Base-by-base conservation (phyloP, 2,888 invertebrate genomes). In the Parelbella ahira region DNA sequence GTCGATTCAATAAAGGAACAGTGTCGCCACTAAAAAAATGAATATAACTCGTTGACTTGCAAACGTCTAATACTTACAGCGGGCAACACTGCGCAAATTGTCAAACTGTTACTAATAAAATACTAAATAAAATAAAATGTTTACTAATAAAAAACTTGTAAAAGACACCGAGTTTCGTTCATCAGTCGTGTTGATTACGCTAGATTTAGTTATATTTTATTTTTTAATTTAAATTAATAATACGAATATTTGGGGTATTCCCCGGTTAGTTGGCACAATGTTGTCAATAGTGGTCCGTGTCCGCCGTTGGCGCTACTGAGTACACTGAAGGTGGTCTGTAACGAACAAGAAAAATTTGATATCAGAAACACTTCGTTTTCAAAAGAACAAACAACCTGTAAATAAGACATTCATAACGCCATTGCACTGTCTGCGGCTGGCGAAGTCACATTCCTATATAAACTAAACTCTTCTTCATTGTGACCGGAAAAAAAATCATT, bases 311-410 rank as follows among this genome's bases (percentile, higher is more conserved):
- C 19, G 86, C 83, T 24, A 81, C 79, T 0, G 84, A 73, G 67
- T 86, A 87, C 27, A 81, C 81, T 46, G 87, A 87, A 1, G 87
- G 87, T 6, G 86, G 86, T 50, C 86, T 86, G 82, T 61, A 60
- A 27, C 3, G 27, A 11, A 19, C 24, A 10, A 2, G 5, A 19
- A 6, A 24, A n/a, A 12, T n/a, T n/a, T n/a, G n/a, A n/a, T n/a
- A n/a, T n/a, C n/a, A n/a, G n/a, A n/a, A n/a, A n/a, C n/a, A n/a
- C n/a, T n/a, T n/a, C n/a, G n/a, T n/a, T n/a, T n/a, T n/a, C n/a
- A n/a, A n/a, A n/a, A n/a, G n/a, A n/a, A n/a, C n/a, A n/a, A n/a
- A n/a, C n/a, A n/a, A n/a, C n/a, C n/a, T n/a, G n/a, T n/a, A n/a
- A n/a, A n/a, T n/a, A n/a, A n/a, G n/a, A n/a, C n/a, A n/a, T n/a